phyloP scores from a whole-genome alignment of 2,888 invertebrate species.

The Drosophila affinis region DNA sequence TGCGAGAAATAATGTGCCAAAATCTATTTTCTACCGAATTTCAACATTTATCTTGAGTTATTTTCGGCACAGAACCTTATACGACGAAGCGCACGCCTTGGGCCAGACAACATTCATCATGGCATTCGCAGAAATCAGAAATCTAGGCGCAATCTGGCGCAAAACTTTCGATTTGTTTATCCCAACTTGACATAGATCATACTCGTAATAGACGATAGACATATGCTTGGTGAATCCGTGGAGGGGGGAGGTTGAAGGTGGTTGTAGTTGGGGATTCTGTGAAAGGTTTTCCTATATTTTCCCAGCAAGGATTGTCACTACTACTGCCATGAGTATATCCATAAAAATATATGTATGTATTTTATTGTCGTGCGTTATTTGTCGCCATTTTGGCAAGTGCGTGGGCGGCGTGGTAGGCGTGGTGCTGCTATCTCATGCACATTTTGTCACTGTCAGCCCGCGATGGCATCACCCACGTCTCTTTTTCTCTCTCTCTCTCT shows the following conservation, averaged over 20 bases:
- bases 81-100: conserved; percentile 35
- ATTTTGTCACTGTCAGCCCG: conserved; percentile 59
- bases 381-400: conserved; percentile 13
- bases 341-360: conserved; percentile 58
- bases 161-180: conserved; percentile 35
- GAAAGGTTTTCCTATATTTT: conserved; percentile 15
- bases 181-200: conserved; percentile 39
- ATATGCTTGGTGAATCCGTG: conserved; percentile 20
- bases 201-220: conserved; percentile 20
- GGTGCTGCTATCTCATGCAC: conserved; percentile 51
- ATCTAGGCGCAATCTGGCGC: conserved; percentile 11
- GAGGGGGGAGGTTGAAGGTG: background rate
- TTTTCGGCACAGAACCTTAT: conserved; percentile 46
- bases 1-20: conserved; percentile 45
- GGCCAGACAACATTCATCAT: conserved; percentile 28
- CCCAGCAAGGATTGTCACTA: conserved; percentile 10
- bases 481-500: background rate
- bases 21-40: conserved; percentile 67
- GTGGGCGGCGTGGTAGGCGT: conserved; percentile 39
- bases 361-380: conserved; percentile 54
- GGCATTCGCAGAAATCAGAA: conserved; percentile 36
- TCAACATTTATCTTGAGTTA: conserved; percentile 45
- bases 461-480: conserved; percentile 18
- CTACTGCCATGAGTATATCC: conserved; percentile 21
- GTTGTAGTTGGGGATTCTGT: background rate